Evolutionary conservation across 2,888 invertebrate genomes (phyloP), one percentile per base, ranked within the genome.

Genomic region (Silvanus unidentatus): DNA sequence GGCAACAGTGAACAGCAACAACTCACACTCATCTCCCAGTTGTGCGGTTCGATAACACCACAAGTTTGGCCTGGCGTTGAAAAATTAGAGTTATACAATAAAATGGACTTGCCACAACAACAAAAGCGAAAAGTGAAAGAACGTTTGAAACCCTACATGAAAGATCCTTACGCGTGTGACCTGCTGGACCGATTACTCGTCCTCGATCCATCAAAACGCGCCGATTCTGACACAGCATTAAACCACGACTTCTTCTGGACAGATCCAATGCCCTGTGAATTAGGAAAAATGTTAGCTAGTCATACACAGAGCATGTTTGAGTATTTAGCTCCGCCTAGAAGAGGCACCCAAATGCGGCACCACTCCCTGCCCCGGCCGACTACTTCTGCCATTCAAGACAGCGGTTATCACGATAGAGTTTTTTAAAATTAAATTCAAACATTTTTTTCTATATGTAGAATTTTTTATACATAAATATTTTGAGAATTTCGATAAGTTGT

Each of bases 231-330:
- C 67, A 86, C 88, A 0, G 95, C 97, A 0, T 70, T 99, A 1
- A 94, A 96, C 73, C 97, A 99, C 66, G 94, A 96, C 68, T 99
- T 98, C 75, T 99, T 99, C 75, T 99, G 95, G 94, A 89, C 88
- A 3, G 94, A 96, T 68, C 98, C 99, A 0, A 88, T 94, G 88
- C 96, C 97, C 0, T 86, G 87, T 63, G 92, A 92, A 65, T 75
- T 93, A 28, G 87, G 83, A 42, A 88, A 88, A 74, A 95, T 95
- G 94, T 73, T 97, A 52, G 91, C 90, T 0, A 90, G 91, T 61
- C 88, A 89, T 75, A 86, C 82, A 51, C 90, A 79, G 52, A 93
- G 92, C 70, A 96, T 96, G 95, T 97, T 96, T 68, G 96, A 97
- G 68, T 96, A 88, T 70, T 74, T 95, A 49, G 82, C 88, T 49